A percentile compares a stretch with the other conserved stretches of the same genome.
Evolutionary conservation across 2,888 invertebrate genomes (phyloP).

Genomic region (Netelia inedita): DNA sequence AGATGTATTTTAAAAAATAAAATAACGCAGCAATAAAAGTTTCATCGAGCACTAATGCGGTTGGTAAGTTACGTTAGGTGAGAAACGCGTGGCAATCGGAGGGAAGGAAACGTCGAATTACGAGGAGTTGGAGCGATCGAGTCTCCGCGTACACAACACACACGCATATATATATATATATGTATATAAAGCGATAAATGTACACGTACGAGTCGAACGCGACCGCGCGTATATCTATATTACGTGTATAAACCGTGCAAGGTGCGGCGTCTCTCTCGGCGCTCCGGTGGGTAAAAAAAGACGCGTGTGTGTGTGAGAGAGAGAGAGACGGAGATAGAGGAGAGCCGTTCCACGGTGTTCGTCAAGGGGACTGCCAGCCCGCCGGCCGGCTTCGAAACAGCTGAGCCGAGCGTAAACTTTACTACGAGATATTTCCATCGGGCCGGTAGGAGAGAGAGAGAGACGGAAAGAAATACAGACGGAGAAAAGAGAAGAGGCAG

Average conservation of each 20-base stretch:
- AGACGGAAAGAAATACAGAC: conserved; percentile 36
- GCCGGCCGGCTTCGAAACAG: conserved; percentile 68
- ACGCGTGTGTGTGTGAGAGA: neutral
- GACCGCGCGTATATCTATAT: neutral
- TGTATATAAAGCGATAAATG: conserved; percentile 33
- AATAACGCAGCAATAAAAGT: neutral
- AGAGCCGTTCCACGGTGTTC: conserved; percentile 61
- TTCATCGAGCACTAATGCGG: neutral
- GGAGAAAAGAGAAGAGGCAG: conserved; percentile 16
- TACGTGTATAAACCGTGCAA: conserved; percentile 32
- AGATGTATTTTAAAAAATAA: neutral
- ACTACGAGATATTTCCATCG: conserved; percentile 61
- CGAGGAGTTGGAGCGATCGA: conserved; percentile 61
- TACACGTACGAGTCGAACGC: neutral
- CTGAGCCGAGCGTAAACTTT: conserved; percentile 62
- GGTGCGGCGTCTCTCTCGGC: conserved; percentile 8
- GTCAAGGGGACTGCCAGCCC: conserved; percentile 27
- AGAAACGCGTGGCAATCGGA: conserved; percentile 66
- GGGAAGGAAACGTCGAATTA: conserved; percentile 68
- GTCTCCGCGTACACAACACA: neutral
- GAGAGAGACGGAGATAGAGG: conserved; percentile 41
- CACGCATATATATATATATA: conserved; percentile 2
- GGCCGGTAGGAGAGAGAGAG: conserved; percentile 31
- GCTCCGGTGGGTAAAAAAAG: conserved; percentile 25
- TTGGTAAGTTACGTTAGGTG: conserved; percentile 35